Conservation (phyloP, 2,888 invertebrate species). For the Polydesmus complanatus region DNA sequence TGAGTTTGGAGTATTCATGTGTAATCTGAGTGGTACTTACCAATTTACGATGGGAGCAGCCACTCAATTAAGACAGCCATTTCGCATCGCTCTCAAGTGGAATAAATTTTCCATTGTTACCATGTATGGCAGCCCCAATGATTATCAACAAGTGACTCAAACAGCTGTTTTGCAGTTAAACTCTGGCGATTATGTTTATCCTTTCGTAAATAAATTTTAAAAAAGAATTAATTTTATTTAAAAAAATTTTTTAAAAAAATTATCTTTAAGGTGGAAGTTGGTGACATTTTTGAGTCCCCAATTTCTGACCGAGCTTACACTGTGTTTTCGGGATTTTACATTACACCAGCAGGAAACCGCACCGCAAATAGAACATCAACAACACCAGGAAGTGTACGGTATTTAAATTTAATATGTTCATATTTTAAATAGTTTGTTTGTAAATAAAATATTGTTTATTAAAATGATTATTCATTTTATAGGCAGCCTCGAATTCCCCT, state of each 20-base stretch:
- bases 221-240: background rate
- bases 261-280: slow-evolving; percentile 17
- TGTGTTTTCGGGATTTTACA: slow-evolving; percentile 15
- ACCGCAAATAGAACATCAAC: background rate
- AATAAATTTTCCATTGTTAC: slow-evolving; percentile 15
- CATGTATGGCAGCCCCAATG: slow-evolving; percentile 15
- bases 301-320: slow-evolving; percentile 15
- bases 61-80: slow-evolving; percentile 15
- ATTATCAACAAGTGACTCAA: slow-evolving; percentile 17
- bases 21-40: slow-evolving; percentile 15
- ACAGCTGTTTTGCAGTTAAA: slow-evolving; percentile 12
- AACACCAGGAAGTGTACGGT: slow-evolving; percentile 1
- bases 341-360: background rate
- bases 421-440: too few relatives aligned
- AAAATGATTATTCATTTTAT: too few relatives aligned
- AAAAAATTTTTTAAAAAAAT: background rate
- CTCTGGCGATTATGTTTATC: slow-evolving; percentile 16
- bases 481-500: too few relatives aligned
- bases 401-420: background rate
- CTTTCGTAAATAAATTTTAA: slow-evolving; percentile 13
- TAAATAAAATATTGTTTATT: too few relatives aligned
- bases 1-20: slow-evolving; percentile 18
- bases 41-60: slow-evolving; percentile 15
- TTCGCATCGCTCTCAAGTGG: slow-evolving; percentile 16
- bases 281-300: slow-evolving; percentile 17